Base-by-base conservation (phyloP, 2,113 vertebrate species). In the Lophius piscatorius region DNA sequence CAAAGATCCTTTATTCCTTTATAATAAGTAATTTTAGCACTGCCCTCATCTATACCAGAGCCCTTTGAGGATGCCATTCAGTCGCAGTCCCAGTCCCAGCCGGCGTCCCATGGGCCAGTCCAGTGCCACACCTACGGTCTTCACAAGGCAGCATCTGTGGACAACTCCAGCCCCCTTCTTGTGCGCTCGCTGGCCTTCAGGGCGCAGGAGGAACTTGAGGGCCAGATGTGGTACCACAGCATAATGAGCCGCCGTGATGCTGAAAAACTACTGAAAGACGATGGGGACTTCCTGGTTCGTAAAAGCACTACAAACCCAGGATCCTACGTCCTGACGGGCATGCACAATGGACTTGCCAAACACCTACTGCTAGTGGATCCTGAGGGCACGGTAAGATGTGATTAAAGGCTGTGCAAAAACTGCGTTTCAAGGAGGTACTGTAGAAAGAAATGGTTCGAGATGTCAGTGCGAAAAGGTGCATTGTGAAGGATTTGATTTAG, bases 331-430 rank as follows among this genome's bases (percentile, higher is more conserved):
- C 91, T 99, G 81, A 98, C 97, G 0, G 97, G 97, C 66, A 94
- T 97, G 94, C 95, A 98, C 69, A 94, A 94, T 0, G 93, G 95
- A 60, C 92, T 95, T 67, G 92, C 94, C 80, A 99, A 98, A 60
- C 97, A 99, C 63, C 92, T 99, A 36, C 91, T 99, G 77, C 86
- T 99, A 31, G 94, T 99, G 86, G 96, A 99, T 60, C 95, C 97
- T 0, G 95, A 98, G 84, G 97, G 95, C 89, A 97, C 93, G 86
- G 97, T 98, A 92, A 90, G 80, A 56, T 2, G 1, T 23, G 4
- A n/a, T 17, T 3, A 28, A 16, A 41, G 23, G n/a, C 11, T 35
- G 14, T 7, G 14, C 13, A 3, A 16, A 6, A 45, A 33, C 47
- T 18, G 3, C n/a, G n/a, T n/a, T n/a, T n/a, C n/a, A n/a, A n/a